Conservation (phyloP, 2,888 invertebrate species). For the Stratiomys singularior region DNA sequence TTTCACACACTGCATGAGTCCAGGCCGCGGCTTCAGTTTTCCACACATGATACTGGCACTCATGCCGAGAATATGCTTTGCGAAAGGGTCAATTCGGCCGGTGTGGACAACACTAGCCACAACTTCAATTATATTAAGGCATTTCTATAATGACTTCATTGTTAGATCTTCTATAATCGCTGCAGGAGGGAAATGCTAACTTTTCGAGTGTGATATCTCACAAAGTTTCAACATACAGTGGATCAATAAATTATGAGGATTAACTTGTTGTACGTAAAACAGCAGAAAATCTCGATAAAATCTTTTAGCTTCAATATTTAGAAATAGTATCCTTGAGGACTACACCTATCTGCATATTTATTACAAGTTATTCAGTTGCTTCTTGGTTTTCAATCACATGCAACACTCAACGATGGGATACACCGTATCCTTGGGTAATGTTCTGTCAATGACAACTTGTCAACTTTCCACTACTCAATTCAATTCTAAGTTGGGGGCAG, state of each 20-base stretch:
- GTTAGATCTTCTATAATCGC: conserved; percentile 45
- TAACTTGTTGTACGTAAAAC: too few relatives aligned
- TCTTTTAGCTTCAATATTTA: too few relatives aligned
- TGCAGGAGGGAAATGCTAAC: conserved; percentile 8
- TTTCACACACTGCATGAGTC: conserved; percentile 35
- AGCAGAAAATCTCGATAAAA: too few relatives aligned
- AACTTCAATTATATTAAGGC: conserved; percentile 40
- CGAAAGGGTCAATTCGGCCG: conserved; percentile 19
- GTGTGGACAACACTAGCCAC: background rate
- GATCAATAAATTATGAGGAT: background rate
- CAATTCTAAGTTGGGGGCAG: too few relatives aligned
- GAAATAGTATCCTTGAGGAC: too few relatives aligned
- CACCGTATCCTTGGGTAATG: too few relatives aligned
- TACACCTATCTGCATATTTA: too few relatives aligned
- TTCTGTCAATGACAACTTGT: too few relatives aligned
- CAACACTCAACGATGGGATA: too few relatives aligned
- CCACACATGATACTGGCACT: conserved; percentile 11
- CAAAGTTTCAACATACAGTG: background rate
- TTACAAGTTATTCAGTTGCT: too few relatives aligned
- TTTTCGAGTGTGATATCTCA: conserved; percentile 6
- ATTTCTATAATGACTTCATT: conserved; percentile 51
- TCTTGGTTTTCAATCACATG: too few relatives aligned
- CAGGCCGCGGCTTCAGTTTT: background rate
- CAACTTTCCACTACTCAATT: too few relatives aligned
- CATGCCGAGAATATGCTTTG: background rate